Evolutionary conservation across 2,113 vertebrate genomes (phyloP), one percentile per base, ranked within the genome.

Genomic region (Anguilla japonica): DNA sequence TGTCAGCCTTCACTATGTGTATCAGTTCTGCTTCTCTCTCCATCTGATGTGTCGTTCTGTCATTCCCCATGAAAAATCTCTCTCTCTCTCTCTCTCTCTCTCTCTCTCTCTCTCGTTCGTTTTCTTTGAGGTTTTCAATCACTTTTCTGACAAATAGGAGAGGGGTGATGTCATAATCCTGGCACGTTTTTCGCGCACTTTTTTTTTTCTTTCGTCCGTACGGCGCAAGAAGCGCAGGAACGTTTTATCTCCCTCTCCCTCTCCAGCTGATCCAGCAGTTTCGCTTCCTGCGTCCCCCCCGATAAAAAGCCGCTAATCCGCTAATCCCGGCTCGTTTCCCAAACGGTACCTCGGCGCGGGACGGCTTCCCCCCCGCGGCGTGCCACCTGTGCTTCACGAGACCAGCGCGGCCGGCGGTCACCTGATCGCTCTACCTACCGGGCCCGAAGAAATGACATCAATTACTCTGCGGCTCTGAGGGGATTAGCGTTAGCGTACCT

Each of bases 321-420:
- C 71, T n/a, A 83, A 87, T 46, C 29, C 88, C 84, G 41, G 83
- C 53, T 83, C 79, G 83, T 87, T 85, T 43, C 56, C 81, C 29
- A 20, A 16, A 39, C 71, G 34, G 41, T 87, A 63, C 85, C 80
- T 71, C 83, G 75, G 75, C 83, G 75, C 83, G 18, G 22, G 50
- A 43, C 1, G 26, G 40, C 43, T 46, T 1, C 40, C 43, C 16
- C 41, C 6, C 83, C 83, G 34, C n/a, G 16, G 56, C 43, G 26
- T 14, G 6, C 57, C 67, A 81, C 78, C 78, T 22, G 53, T 43
- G 56, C 81, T 50, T 85, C 43, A 14, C 43, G 18, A 56, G 41
- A 34, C 79, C 41, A 20, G 46, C 60, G 20, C 60, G 11, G 8
- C 34, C 71, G 0, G 71, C 7, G 26, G 26, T 75, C n/a, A 75